Evolutionary conservation across 2,888 invertebrate genomes (phyloP).

Genomic region (Penaeus monodon): DNA sequence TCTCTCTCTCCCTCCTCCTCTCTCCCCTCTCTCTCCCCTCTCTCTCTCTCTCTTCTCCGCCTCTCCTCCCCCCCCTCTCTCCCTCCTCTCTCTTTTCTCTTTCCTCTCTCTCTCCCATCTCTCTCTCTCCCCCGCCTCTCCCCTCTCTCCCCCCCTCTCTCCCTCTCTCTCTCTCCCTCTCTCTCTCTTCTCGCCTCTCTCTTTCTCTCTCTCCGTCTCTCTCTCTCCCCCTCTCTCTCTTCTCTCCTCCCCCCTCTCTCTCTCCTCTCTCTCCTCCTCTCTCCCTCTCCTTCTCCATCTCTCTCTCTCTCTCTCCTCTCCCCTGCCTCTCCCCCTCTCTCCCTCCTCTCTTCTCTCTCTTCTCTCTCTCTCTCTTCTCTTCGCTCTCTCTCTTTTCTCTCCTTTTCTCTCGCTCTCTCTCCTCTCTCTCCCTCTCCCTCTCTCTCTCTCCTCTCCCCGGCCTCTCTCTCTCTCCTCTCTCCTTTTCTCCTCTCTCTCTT

Average conservation of each 20-base stretch:
- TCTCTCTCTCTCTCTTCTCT: accelerated
- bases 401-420: too few species aligned
- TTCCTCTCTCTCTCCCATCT: neutral
- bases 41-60: too few species aligned
- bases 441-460: too few species aligned
- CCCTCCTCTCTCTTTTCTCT: too few species aligned
- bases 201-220: neutral
- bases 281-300: neutral
- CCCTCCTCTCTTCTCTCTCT: too few species aligned
- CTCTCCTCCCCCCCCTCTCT: too few species aligned
- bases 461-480: too few species aligned
- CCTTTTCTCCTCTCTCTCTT: too few species aligned
- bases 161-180: neutral
- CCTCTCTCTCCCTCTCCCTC: too few species aligned
- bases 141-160: neutral
- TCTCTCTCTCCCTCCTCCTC: conserved; percentile 3
- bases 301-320: neutral
- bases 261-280: neutral
- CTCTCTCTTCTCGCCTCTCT: neutral
- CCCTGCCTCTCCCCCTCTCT: neutral
- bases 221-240: neutral
- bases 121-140: neutral
- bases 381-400: too few species aligned
- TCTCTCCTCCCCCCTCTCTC: neutral
- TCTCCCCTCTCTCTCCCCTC: neutral